A percentile compares a stretch with the other conserved stretches of the same genome.
phyloP scores from a whole-genome alignment of 2,797 vertebrate genomes.

The Gobionotothen gibberifrons region DNA sequence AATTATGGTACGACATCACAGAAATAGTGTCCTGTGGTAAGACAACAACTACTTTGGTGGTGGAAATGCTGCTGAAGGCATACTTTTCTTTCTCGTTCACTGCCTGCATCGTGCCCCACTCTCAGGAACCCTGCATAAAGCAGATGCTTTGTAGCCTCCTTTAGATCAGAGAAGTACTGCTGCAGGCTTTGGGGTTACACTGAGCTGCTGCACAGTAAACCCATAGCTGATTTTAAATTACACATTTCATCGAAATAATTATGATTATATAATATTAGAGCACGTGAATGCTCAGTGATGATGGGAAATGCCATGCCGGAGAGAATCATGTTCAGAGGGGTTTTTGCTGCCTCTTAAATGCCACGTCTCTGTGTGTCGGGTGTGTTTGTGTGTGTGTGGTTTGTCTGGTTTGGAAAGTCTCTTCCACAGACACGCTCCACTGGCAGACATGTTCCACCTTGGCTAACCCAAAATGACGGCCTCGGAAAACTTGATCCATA shows the following conservation, averaged over 20 bases:
- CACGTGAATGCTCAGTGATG: not conserved
- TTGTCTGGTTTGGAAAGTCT: conserved; percentile 54
- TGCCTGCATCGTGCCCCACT: conserved; percentile 24
- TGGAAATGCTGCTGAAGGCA: conserved; percentile 39
- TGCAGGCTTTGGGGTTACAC: conserved; percentile 17
- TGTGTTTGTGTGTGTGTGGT: conserved; percentile 18
- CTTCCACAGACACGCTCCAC: conserved; percentile 57
- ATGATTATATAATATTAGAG: conserved; percentile 24
- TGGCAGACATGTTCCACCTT: conserved; percentile 59
- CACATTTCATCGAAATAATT: conserved; percentile 39
- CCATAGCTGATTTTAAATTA: conserved; percentile 33
- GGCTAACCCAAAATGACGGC: conserved; percentile 65
- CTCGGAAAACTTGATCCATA: conserved; percentile 55
- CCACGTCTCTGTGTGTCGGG: conserved; percentile 59
- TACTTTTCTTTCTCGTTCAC: conserved; percentile 27
- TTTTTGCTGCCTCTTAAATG: conserved; percentile 52
- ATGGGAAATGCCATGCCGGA: conserved; percentile 14
- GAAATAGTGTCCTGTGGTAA: conserved; percentile 50
- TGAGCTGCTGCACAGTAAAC: conserved; percentile 31
- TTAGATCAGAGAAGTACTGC: conserved; percentile 23
- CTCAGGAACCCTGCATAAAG: conserved; percentile 15
- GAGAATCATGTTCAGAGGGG: conserved; percentile 32
- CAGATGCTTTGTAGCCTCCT: conserved; percentile 29
- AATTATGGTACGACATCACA: conserved; percentile 38
- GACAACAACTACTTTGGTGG: conserved; percentile 32